Evolutionary conservation across 53 echinoderm and acorn worm genomes (phyloP).

Genomic region (Paracentrotus lividus): DNA sequence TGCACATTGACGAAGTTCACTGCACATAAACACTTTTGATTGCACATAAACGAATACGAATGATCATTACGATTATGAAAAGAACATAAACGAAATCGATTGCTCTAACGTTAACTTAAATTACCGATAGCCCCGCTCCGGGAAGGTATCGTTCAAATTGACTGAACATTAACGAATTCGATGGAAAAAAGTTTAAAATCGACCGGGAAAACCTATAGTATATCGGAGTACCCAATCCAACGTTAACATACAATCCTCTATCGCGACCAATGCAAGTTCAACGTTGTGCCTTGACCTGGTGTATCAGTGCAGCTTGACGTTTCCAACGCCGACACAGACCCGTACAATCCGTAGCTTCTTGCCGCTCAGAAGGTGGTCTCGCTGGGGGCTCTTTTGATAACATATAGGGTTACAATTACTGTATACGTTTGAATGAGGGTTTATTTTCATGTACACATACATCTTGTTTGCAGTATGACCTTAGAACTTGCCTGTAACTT

Average conservation of each 20-base stretch:
- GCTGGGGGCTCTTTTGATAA: neutral
- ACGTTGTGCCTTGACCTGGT: conserved; percentile 50
- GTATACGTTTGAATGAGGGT: neutral
- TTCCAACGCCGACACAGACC: conserved; percentile 59
- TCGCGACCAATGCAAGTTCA: conserved; percentile 46
- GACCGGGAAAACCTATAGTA: too few relatives aligned
- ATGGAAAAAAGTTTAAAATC: too few relatives aligned
- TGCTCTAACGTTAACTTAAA: too few relatives aligned
- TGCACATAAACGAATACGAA: too few relatives aligned
- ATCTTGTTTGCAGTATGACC: neutral
- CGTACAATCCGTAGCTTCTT: conserved; percentile 53
- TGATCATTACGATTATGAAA: too few relatives aligned
- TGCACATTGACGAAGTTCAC: too few relatives aligned
- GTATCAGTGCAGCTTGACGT: conserved; percentile 37
- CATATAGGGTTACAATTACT: neutral
- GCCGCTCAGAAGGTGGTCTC: conserved; percentile 56
- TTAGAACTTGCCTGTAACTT: neutral
- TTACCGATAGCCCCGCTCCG: too few relatives aligned
- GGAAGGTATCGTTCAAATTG: too few relatives aligned
- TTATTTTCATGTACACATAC: conserved; percentile 20
- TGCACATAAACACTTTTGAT: too few relatives aligned
- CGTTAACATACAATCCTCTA: neutral
- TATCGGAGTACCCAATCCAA: neutral
- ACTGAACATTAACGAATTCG: too few relatives aligned
- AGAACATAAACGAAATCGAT: too few relatives aligned